Base-by-base conservation (phyloP, 2,888 invertebrate species). In the Ophonus ardosiacus region DNA sequence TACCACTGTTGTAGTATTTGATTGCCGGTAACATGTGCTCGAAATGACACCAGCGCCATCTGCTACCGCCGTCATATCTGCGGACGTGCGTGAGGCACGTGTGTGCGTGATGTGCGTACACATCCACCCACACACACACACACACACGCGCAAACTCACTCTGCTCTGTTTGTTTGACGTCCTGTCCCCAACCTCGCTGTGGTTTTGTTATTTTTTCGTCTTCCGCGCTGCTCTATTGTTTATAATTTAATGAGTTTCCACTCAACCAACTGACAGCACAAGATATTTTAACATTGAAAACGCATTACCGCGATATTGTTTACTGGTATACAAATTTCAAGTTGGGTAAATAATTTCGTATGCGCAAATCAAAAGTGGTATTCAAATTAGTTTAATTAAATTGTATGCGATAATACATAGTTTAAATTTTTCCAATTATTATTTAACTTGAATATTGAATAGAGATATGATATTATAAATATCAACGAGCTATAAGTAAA, bases 31-130 rank as follows among this genome's bases (percentile, higher is more conserved):
- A 56, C 81, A 81, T 51, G 51, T 81, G 81, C 51, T 24, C 56
- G 43, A 51, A 81, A 81, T 81, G 81, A 68, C 81, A 56, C 51
- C 40, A 43, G 81, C 24, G 65, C 68, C 80, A 80, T 61, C 80
- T 80, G 80, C 80, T 40, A 38, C 31, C 57, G 59, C 13, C 68
- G 81, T 81, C 40, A 81, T 81, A 81, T 81, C 68, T 68, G 63
- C 81, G 68, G 65, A 81, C 81, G 81, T 81, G 68, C 65, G 81
- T 81, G 81, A 40, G 56, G 81, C 63, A 61, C 81, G 81, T 65
- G 81, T 65, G 81, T 51, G 81, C 81, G 81, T 81, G 81, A 81
- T 68, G 24, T 31, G 81, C 81, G 68, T 81, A 81, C 65, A 43
- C 63, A 81, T 63, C 31, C 31, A 31, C 31, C 31, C 80, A 24